Evolutionary conservation across 2,888 invertebrate species (phyloP).

Genomic region (Diaprepes abbreviatus): DNA sequence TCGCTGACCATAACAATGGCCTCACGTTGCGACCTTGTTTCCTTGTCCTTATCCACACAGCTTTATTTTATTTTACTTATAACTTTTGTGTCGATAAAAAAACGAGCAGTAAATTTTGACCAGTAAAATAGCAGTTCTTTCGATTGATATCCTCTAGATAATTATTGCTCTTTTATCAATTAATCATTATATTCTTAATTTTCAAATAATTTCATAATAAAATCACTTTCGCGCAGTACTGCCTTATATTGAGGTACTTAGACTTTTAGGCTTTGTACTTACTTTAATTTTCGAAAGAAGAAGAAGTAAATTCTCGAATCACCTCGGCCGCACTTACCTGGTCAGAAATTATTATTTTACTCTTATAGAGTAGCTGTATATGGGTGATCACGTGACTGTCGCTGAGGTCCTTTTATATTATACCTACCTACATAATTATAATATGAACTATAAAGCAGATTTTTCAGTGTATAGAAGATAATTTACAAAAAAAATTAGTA

Average conservation of each 20-base stretch:
- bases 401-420: conserved; percentile 15
- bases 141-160: background rate
- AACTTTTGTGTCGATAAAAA: no score
- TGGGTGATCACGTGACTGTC: conserved; percentile 6
- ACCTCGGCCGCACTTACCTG: conserved; percentile 11
- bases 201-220: conserved; percentile 2
- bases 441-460: conserved; percentile 35
- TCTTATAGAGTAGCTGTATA: conserved; percentile 48
- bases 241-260: conserved; percentile 52
- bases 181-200: conserved; percentile 5
- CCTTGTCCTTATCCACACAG: no score
- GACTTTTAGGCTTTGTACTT: conserved; percentile 38
- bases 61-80: no score
- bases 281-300: conserved; percentile 19
- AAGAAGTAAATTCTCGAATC: conserved; percentile 31
- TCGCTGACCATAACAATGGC: no score
- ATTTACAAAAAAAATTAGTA: conserved; percentile 38
- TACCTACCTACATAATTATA: conserved; percentile 17
- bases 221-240: conserved; percentile 43
- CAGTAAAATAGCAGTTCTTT: background rate
- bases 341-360: conserved; percentile 42
- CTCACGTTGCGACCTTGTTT: no score
- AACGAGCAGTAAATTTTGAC: conserved; percentile 11
- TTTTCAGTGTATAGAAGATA: conserved; percentile 46
- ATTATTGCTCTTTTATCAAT: background rate